phyloP scores from a whole-genome alignment of 2,888 invertebrate genomes.

The Ptychoptera contaminata region DNA sequence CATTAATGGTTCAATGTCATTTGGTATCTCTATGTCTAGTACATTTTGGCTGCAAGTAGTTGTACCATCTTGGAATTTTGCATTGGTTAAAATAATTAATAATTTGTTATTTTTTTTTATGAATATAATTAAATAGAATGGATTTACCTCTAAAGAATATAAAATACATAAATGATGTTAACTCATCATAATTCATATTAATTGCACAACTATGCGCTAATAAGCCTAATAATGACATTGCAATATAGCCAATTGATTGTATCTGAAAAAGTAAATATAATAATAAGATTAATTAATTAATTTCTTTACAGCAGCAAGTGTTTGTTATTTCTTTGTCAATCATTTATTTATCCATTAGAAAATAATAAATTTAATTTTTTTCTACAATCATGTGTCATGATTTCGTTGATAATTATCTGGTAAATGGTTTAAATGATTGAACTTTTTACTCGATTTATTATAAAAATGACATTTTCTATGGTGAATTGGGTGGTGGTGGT shows the following conservation, averaged over 20 bases:
- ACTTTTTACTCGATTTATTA: too few relatives aligned
- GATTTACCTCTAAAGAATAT: conserved; percentile 6
- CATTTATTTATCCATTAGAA: not conserved
- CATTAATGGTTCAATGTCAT: not conserved
- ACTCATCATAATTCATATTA: not conserved
- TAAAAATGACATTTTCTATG: too few relatives aligned
- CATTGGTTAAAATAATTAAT: too few relatives aligned
- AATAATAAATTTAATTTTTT: not conserved
- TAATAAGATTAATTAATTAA: not conserved
- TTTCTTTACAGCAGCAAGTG: not conserved
- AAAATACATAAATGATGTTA: conserved; percentile 4
- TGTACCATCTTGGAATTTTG: too few relatives aligned
- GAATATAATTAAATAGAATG: not conserved
- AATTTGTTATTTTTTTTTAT: too few relatives aligned
- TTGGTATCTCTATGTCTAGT: too few relatives aligned
- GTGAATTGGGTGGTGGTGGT: too few relatives aligned
- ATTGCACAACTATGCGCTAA: conserved; percentile 5
- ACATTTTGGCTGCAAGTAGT: not conserved
- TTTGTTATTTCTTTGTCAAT: too few relatives aligned
- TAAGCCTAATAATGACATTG: conserved; percentile 4
- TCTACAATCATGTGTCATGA: too few relatives aligned
- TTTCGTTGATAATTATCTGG: too few relatives aligned
- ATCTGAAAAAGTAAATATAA: not conserved
- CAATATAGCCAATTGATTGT: conserved; percentile 1
- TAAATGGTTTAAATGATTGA: too few relatives aligned